A percentile compares a stretch with the other conserved stretches of the same genome.
Evolutionary conservation across 2,888 invertebrate genomes (phyloP).

Genomic region (Metopia argyrocephala): DNA sequence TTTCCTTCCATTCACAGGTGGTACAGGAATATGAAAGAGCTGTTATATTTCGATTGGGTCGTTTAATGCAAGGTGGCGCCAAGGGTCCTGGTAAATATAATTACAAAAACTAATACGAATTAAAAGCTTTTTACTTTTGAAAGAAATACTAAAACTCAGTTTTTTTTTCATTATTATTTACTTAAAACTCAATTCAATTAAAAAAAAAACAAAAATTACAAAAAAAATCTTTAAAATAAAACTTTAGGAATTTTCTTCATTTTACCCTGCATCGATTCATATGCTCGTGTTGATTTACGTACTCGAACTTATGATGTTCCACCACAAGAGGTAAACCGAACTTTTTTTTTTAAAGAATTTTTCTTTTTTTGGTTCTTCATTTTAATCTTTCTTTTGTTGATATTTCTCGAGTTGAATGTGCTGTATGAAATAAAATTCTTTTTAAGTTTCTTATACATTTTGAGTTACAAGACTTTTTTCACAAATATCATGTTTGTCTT

Average conservation of each 20-base stretch:
- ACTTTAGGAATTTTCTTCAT: slow-evolving; percentile 95
- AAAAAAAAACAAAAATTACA: slow-evolving; percentile 5
- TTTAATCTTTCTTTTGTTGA: neutral
- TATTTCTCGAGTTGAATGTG: too few relatives aligned
- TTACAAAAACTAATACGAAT: neutral
- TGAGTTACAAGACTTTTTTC: too few relatives aligned
- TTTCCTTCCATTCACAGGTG: slow-evolving; percentile 82
- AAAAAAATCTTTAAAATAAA: slow-evolving; percentile 31
- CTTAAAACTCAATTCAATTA: neutral
- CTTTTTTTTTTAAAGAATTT: neutral
- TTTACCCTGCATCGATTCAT: slow-evolving; percentile 96
- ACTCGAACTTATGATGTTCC: slow-evolving; percentile 98
- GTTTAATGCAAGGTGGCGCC: slow-evolving; percentile 93
- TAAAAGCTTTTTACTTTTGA: neutral
- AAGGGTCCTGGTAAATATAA: slow-evolving; percentile 90
- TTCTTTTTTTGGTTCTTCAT: neutral
- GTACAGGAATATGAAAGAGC: slow-evolving; percentile 97
- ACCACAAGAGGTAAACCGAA: slow-evolving; percentile 91
- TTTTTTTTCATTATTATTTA: slow-evolving; percentile 35
- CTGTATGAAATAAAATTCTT: too few relatives aligned
- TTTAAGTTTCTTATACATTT: too few relatives aligned
- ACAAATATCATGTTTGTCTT: too few relatives aligned
- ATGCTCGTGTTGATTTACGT: slow-evolving; percentile 95
- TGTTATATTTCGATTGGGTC: slow-evolving; percentile 94
- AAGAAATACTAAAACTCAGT: slow-evolving; percentile 26